Conservation (phyloP, 2,797 vertebrate genomes). For the Enteromius thamalakanensis region DNA sequence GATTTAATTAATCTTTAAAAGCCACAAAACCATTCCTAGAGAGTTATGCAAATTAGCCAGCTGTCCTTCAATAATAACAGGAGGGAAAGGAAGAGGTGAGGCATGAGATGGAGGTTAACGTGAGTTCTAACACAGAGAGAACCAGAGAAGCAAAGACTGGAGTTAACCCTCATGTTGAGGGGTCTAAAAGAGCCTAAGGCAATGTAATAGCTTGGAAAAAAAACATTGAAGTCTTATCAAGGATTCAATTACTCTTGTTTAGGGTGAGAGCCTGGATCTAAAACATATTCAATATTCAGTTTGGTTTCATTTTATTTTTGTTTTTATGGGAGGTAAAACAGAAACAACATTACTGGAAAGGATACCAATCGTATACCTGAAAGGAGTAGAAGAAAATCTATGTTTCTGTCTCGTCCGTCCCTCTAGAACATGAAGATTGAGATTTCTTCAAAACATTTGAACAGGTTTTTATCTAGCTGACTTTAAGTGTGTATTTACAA, state of each 20-base stretch:
- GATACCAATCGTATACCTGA: background rate
- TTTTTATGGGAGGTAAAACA: background rate
- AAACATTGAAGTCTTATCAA: background rate
- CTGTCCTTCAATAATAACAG: constrained; percentile 30
- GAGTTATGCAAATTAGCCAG: constrained; percentile 28
- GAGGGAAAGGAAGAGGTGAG: background rate
- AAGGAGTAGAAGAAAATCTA: background rate
- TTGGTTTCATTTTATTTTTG: background rate
- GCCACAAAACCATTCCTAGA: constrained; percentile 20
- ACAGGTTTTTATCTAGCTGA: background rate
- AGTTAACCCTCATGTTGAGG: background rate
- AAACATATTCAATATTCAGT: background rate
- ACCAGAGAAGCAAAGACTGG: background rate
- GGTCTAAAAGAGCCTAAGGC: background rate
- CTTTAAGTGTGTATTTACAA: background rate
- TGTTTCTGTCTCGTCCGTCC: background rate
- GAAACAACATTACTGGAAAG: background rate
- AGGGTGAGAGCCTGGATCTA: background rate
- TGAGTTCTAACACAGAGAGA: background rate
- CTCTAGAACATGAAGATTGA: background rate
- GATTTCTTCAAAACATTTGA: background rate
- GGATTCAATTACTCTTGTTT: background rate
- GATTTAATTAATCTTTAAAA: constrained; percentile 42
- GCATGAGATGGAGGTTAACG: background rate
- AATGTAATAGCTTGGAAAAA: constrained; percentile 8